Evolutionary conservation across 35 echinoderm and acorn worm genomes (phyloP).

Genomic region (Apostichopus californicus): DNA sequence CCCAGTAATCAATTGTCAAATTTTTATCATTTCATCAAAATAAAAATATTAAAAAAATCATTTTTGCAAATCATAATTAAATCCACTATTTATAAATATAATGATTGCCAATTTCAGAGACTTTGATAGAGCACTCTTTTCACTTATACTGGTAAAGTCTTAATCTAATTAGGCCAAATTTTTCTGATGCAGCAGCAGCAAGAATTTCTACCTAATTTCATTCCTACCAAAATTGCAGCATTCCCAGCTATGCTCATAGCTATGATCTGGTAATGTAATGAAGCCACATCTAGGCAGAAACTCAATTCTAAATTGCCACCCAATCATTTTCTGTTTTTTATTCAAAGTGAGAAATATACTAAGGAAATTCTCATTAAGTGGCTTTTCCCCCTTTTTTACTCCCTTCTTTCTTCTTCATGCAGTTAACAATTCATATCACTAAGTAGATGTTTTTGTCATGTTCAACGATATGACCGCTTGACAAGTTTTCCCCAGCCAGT

Average conservation of each 20-base stretch:
- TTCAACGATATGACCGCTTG: constrained; percentile 10
- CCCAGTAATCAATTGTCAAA: too few species aligned
- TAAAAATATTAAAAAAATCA: too few species aligned
- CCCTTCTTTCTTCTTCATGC: background rate
- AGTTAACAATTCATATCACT: constrained; percentile 32
- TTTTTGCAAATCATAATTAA: too few species aligned
- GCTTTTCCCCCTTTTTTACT: background rate
- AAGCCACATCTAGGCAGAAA: background rate
- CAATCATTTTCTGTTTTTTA: constrained; percentile 11
- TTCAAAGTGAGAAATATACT: constrained; percentile 1
- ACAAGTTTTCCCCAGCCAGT: constrained; percentile 42
- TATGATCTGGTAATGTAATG: background rate
- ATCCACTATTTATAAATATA: too few species aligned
- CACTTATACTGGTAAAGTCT: too few species aligned
- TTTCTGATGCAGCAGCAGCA: background rate
- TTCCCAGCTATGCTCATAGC: background rate
- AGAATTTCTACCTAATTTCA: background rate
- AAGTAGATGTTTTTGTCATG: constrained; percentile 23
- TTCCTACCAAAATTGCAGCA: background rate
- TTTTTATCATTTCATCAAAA: too few species aligned
- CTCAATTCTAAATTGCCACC: constrained; percentile 30
- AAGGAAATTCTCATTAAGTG: constrained; percentile 38
- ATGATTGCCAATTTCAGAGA: too few species aligned
- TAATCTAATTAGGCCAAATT: background rate
- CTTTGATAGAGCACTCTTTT: too few species aligned